Evolutionary conservation across 92 coral and sea anemone genomes (phyloP), one percentile per base, ranked within the genome.

Genomic region (Metridium senile): DNA sequence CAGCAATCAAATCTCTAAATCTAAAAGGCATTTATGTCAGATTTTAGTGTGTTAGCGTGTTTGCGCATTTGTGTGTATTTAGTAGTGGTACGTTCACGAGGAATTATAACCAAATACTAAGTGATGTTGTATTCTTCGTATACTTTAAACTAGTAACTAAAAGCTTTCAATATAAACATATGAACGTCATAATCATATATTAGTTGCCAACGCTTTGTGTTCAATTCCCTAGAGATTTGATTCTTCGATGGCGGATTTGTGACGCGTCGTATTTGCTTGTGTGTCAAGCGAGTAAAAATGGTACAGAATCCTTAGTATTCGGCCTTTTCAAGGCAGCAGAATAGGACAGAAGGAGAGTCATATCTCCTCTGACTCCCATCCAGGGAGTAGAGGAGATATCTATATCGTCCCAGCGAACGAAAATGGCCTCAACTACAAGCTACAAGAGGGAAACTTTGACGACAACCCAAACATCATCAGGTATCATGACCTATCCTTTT

Each of bases 331-430:
- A 43, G 54, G 22, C 77, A 78, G 80, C 97, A 91, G 85, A 75
- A 91, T 91, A 89, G 97, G 97, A 70, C 89, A 91, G 80, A 88
- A 85, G 62, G 97, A 91, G 82, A 88, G 93, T 64, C 90, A 88
- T 17, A 89, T 34, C 26, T 56, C 86, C 47, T 74, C 97, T 64
- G 84, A 74, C 87, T 76, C 97, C 97, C 93, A 82, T 31, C 7
- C 53, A 43, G 93, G 97, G 97, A 87, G 87, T 66, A 68, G 84
- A 59, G 84, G 84, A 39, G 84, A 79, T 9, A 61, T 71, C 17
- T 79, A 79, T 33, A 66, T 79, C 70, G 84, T 79, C 0, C 59
- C 62, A 13, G 51, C 64, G 0, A 52, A 79, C 34, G 68, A 33
- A 35, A 77, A 66, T 63, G 74, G 74, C 21, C 56, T 66, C 17